These are phyloP conservation scores for Drosophila paracracens DNA, from an alignment of 2,888 invertebrate species.

Conservation along the genomic window DNA sequence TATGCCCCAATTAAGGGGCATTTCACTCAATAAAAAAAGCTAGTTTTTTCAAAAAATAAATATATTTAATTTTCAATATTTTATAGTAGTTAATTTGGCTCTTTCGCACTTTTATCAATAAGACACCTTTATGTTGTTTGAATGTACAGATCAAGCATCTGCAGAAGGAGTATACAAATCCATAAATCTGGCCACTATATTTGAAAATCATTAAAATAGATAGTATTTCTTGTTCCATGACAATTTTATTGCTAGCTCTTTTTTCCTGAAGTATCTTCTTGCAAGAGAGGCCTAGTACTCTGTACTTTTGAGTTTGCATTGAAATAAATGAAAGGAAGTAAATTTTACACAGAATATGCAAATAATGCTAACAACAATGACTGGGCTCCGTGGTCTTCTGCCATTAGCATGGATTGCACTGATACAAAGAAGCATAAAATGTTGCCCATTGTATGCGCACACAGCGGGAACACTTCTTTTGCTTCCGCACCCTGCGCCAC, in stretches of 20 bases:
- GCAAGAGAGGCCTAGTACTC: constrained; percentile 23
- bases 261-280: constrained; percentile 10
- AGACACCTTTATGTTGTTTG: background rate
- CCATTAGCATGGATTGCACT: constrained; percentile 69
- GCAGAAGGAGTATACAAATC: too few species aligned
- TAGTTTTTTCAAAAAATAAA: background rate
- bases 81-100: too few species aligned
- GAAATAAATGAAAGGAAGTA: constrained; percentile 68
- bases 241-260: constrained; percentile 13
- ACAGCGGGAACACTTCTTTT: background rate
- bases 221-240: background rate
- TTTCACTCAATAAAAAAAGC: background rate
- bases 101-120: background rate
- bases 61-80: background rate
- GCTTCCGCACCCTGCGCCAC: background rate
- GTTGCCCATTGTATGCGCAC: constrained; percentile 41
- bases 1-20: constrained; percentile 3
- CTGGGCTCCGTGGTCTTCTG: constrained; percentile 24
- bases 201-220: background rate
- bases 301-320: constrained; percentile 56
- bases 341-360: constrained; percentile 76
- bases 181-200: background rate
- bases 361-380: constrained; percentile 77
- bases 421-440: constrained; percentile 50
- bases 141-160: background rate